Evolutionary conservation across 2,113 vertebrate species (phyloP).

Genomic region (Ophthalmotilapia sp.): DNA sequence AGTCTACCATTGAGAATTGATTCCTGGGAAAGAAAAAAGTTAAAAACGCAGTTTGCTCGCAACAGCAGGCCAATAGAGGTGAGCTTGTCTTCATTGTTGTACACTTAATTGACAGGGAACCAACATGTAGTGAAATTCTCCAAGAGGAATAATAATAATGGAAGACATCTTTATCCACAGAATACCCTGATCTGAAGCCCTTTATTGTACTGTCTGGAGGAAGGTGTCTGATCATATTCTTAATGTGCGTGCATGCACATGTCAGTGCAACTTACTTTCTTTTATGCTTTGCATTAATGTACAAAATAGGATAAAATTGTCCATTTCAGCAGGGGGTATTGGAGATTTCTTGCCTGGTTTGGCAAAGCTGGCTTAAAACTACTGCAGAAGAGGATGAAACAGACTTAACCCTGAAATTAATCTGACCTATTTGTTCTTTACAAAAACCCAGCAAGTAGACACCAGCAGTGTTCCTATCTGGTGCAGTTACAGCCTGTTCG

Average conservation of each 20-base stretch:
- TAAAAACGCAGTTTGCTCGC: conserved; percentile 18
- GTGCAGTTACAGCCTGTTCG: not conserved
- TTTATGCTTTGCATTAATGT: not conserved
- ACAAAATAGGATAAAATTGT: conserved; percentile 39
- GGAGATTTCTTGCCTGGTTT: not conserved
- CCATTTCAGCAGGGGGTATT: conserved; percentile 12
- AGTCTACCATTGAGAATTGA: conserved; percentile 73
- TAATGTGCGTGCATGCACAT: not conserved
- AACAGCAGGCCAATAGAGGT: conserved; percentile 56
- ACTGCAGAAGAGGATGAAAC: conserved; percentile 14
- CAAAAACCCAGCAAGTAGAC: not conserved
- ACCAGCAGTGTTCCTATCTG: not conserved
- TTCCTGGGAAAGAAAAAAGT: conserved; percentile 40
- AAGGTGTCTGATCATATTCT: conserved; percentile 30
- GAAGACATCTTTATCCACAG: conserved; percentile 44
- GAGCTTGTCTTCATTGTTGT: conserved; percentile 69
- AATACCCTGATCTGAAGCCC: conserved; percentile 35
- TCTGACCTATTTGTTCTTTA: conserved; percentile 12
- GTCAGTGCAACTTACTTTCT: not conserved
- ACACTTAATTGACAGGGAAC: conserved; percentile 69
- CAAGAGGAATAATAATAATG: conserved; percentile 64
- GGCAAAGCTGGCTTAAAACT: conserved; percentile 14
- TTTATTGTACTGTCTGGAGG: conserved; percentile 31
- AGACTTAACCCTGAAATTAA: conserved; percentile 42
- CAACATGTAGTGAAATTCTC: conserved; percentile 48